Base-by-base conservation (phyloP, 2,797 vertebrate genomes). In the Novumbra hubbsi region DNA sequence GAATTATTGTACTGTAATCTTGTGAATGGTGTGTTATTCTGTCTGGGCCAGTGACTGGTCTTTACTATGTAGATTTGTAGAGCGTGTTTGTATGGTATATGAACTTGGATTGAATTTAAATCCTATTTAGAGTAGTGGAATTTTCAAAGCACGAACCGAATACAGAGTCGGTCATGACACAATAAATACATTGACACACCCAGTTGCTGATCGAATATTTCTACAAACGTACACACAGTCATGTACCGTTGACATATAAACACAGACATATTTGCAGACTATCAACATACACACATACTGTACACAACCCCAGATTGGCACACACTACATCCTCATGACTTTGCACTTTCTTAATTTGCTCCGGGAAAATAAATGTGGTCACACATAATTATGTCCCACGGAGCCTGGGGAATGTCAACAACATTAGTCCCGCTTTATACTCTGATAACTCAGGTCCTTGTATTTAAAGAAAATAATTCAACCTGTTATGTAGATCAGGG, bases 361-460 rank as follows among this genome's bases (percentile, higher is more conserved):
- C 55, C 41, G 52, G 67, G 78, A 49, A 77, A 78, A 69, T 17
- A 79, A 80, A 76, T 2, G 49, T 65, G 38, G 68, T 71, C 49
- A 21, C 19, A 49, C 57, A 16, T 80, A 62, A 66, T 76, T 67
- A 50, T 21, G 41, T 67, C 32, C 28, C 27, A 38, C n/a, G 34
- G 21, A 34, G 72, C 57, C 49, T 19, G 48, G 34, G 41, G 17
- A 63, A 21, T 66, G 45, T 75, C 60, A 65, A 50, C 15, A 21
- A 79, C 81, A 88, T 86, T 80, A 85, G 72, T 79, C 83, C 60
- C 45, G 15, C 49, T 41, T 68, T 76, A 68, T 78, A 12, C 17
- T 76, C 83, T 87, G 71, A 79, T 79, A 82, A 85, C 72, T 73
- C 73, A 55, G 38, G 63, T 57, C 64, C 76, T 73, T 49, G 63